phyloP scores from a whole-genome alignment of 2,113 vertebrate species.

The Indicator maculatus region DNA sequence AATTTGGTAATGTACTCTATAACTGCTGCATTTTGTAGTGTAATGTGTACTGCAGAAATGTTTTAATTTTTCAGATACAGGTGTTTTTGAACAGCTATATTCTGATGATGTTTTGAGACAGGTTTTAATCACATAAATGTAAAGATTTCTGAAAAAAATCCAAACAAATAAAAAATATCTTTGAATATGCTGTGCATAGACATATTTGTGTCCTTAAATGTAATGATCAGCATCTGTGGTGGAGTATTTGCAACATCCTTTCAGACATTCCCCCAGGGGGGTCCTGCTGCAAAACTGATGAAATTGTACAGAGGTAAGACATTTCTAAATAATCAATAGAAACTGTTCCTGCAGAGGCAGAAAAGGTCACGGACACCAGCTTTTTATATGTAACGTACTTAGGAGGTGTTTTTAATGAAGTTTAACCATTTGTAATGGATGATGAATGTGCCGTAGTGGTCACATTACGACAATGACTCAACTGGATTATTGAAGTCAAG shows the following conservation, averaged over 20 bases:
- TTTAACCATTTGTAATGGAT: background rate
- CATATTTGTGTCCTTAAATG: background rate
- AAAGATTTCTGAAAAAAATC: background rate
- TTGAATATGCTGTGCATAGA: background rate
- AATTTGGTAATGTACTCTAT: background rate
- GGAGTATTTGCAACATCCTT: background rate
- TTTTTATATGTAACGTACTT: background rate
- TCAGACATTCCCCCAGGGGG: background rate
- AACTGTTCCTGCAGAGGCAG: background rate
- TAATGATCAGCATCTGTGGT: background rate
- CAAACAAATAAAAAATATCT: background rate
- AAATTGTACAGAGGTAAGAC: conserved; percentile 1
- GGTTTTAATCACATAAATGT: background rate
- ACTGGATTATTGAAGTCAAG: background rate
- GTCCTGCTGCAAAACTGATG: conserved; percentile 7
- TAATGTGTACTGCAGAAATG: background rate
- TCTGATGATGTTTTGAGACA: background rate
- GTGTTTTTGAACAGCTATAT: background rate
- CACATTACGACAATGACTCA: background rate
- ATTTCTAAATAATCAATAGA: conserved; percentile 9
- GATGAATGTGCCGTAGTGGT: background rate
- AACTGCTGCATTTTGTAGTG: background rate
- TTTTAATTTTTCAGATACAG: background rate
- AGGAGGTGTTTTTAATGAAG: background rate
- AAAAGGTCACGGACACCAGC: background rate